A percentile compares a stretch with the other conserved stretches of the same genome.
Evolutionary conservation across 2,113 vertebrate species (phyloP).

Genomic region (Gallinago paraguaiae): DNA sequence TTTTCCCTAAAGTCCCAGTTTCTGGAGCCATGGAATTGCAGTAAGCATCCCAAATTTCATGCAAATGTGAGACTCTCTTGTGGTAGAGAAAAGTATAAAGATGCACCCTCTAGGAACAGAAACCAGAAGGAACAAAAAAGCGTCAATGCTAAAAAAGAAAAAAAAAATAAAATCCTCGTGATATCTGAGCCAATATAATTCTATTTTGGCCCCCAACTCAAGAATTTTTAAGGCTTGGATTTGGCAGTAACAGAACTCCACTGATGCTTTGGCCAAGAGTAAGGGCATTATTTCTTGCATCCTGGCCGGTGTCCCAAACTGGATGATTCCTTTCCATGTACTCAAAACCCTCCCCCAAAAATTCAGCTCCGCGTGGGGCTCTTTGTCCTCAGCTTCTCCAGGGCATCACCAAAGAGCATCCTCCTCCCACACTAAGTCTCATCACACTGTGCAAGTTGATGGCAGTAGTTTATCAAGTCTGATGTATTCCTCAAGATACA

Average conservation of each 20-base stretch:
- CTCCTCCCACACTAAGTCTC: not conserved
- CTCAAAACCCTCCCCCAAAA: not conserved
- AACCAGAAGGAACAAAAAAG: not conserved
- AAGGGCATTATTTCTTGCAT: not conserved
- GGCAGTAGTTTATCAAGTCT: slow-evolving; percentile 18
- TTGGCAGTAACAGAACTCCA: not conserved
- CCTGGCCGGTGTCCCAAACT: not conserved
- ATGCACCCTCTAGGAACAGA: not conserved
- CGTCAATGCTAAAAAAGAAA: not conserved
- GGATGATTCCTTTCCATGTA: not conserved
- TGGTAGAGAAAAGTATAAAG: not conserved
- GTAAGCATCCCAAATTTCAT: not conserved
- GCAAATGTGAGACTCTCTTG: not conserved
- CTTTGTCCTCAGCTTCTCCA: slow-evolving; percentile 22
- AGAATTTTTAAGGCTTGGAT: not conserved
- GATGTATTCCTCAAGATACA: slow-evolving; percentile 16
- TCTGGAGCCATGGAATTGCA: not conserved
- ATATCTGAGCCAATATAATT: not conserved
- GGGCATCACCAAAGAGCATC: not conserved
- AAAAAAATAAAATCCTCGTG: not conserved
- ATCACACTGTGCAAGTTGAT: not conserved
- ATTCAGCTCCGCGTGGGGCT: not conserved
- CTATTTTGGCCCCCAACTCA: not conserved
- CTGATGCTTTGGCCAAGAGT: not conserved
- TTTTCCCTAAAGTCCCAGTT: not conserved